Base-by-base conservation (phyloP, 2,797 vertebrate species). In the Phoeniculus purpureus region DNA sequence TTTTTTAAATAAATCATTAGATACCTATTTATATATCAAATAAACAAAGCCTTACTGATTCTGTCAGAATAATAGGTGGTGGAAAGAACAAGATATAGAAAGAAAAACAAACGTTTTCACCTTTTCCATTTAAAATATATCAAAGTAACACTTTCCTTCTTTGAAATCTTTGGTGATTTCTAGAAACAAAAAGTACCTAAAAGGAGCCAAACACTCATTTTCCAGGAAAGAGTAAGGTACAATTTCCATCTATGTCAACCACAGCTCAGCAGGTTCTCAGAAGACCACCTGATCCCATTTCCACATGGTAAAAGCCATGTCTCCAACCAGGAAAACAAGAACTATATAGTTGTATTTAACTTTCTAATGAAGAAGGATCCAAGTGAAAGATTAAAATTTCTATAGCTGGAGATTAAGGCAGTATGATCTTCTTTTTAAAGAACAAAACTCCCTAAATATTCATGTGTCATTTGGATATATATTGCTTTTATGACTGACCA, bases 1-100 rank as follows among this genome's bases (percentile, higher is more conserved):
- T 78, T 65, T 86, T 81, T 77, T 92, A 72, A 67, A 81, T 66
- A 74, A 89, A 47, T 50, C 37, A 40, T 66, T 84, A 89, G 55
- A 50, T 54, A 22, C 4, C 29, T 74, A 29, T 27, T 85, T 52
- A 21, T n/a, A 22, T 10, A 54, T 25, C 26, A 37, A 71, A 31
- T 31, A 75, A 66, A 45, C 7, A 84, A 60, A 51, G 1, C 3
- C 10, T 64, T 71, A 66, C 15, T 79, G 47, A 40, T 78, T 72
- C 21, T 76, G 6, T 54, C 20, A 73, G 9, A n/a, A 32, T 37
- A 86, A 51, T 31, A 26, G 3, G 12, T 29, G 12, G 8, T 48
- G 7, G 31, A 73, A 70, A 73, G 10, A 8, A 70, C 19, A 54
- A 15, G 16, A 48, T 3, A 56, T 6, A 62, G 20, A 22, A 4